Evolutionary conservation across 2,888 invertebrate species (phyloP).

Genomic region (Hesperia comma): DNA sequence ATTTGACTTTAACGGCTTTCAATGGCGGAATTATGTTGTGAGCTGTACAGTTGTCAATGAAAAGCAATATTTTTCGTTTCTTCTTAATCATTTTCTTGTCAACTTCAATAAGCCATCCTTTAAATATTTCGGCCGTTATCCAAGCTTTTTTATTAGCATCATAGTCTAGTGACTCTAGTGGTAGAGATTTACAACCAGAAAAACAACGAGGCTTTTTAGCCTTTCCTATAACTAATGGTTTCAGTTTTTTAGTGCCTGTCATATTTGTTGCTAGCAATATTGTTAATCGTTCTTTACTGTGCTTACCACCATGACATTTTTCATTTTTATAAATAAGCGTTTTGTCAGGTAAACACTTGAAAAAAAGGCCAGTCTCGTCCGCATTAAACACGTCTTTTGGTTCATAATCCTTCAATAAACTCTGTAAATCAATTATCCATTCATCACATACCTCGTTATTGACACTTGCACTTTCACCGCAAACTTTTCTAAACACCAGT

Average conservation of each 20-base stretch:
- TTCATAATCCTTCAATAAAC: background rate
- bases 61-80: conserved; percentile 36
- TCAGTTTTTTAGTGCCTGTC: conserved; percentile 43
- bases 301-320: conserved; percentile 44
- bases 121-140: conserved; percentile 36
- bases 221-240: conserved; percentile 44
- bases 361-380: conserved; percentile 16
- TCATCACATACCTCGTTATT: conserved; percentile 1
- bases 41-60: conserved; percentile 40
- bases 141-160: conserved; percentile 41
- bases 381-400: conserved; percentile 10
- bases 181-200: conserved; percentile 36
- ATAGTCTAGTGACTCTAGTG: conserved; percentile 41
- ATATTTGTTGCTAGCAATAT: conserved; percentile 42
- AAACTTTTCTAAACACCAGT: conserved; percentile 9
- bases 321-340: conserved; percentile 41
- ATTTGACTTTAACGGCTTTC: conserved; percentile 38
- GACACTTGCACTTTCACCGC: conserved; percentile 6
- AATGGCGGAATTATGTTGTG: conserved; percentile 41
- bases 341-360: conserved; percentile 28
- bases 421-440: background rate
- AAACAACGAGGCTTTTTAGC: conserved; percentile 43
- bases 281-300: conserved; percentile 44
- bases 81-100: conserved; percentile 33
- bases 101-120: conserved; percentile 34